Base-by-base conservation (phyloP, 2,888 invertebrate species). In the Rotaria socialis region DNA sequence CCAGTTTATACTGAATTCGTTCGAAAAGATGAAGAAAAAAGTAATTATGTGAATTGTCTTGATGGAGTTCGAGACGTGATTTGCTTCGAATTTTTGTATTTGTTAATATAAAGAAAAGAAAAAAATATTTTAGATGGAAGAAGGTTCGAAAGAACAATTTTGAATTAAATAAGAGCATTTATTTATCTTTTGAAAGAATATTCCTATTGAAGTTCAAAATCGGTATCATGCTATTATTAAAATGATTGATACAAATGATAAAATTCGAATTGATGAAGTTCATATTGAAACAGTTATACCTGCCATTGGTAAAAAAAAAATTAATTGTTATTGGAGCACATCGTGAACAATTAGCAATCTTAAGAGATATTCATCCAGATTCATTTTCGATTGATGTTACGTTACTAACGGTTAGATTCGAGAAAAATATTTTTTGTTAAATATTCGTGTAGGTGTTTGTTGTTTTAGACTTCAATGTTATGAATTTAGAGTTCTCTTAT, bases 271-370 rank as follows among this genome's bases (percentile, higher is more conserved):
- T 7, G 96, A 97, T 89, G 93, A 95, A 93, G 94, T 94, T 86
- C 95, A 97, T 91, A 91, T 98, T 87, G 97, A 99, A 91, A 98
- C 97, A 0, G 97, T 98, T 3, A 96, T 99, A 89, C 99, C 98
- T 0, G 94, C 95, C 0, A 92, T 94, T 85, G 96, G 96, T 56
- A 35, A 93, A 52, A 52, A 89, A 92, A 11, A 94, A 97, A 16
- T 90, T 94, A 87, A 94, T 97, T 87, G 94, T 97, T 5, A 96
- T 96, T 92, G 97, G 97, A 0, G 95, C 95, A 0, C 95, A 96
- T 91, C 92, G 95, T n/a, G 95, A 95, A 0, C 91, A 92, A 86
- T 92, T 91, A 60, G 96, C 95, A 0, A 91, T 92, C 0, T 92
- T 97, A 0, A 92, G 93, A 86, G 92, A 93, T 75, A 92, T 97